These are phyloP conservation scores for Acanthaster planci DNA, from an alignment of 35 echinoderm and acorn worm genomes.

Conservation along the genomic window DNA sequence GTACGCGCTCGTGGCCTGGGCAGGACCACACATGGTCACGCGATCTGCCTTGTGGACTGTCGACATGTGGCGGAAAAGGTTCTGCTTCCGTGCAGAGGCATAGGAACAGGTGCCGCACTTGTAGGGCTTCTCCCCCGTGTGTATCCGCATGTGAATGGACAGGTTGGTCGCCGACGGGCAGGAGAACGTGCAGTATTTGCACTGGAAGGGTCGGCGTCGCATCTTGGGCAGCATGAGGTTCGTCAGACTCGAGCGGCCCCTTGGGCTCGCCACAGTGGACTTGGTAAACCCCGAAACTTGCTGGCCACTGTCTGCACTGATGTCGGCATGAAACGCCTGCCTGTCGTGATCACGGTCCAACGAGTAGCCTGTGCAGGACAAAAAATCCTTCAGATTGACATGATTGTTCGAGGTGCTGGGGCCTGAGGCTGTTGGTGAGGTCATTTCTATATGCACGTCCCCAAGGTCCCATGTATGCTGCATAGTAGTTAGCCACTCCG, in stretches of 20 bases:
- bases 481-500: not conserved
- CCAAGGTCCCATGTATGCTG: not conserved
- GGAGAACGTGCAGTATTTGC: conserved; percentile 11
- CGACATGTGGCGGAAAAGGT: not conserved
- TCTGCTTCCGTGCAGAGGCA: conserved; percentile 6
- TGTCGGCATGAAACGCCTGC: not conserved
- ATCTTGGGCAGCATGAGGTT: not conserved
- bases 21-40: not conserved
- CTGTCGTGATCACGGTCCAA: not conserved
- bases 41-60: conserved; percentile 17
- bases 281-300: not conserved
- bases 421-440: not conserved
- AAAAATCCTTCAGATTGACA: not conserved
- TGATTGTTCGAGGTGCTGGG: not conserved
- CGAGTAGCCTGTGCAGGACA: not conserved
- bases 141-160: conserved; percentile 25
- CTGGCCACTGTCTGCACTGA: not conserved
- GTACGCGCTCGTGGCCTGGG: not conserved
- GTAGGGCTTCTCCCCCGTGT: conserved; percentile 24
- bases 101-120: conserved; percentile 10
- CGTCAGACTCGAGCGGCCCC: not conserved
- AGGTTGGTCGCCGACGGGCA: conserved; percentile 6
- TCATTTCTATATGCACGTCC: not conserved
- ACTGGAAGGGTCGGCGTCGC: not conserved
- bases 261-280: not conserved